Evolutionary conservation across 92 coral and sea anemone species (phyloP), one percentile per base, ranked within the genome.

Genomic region (Montipora capitata): DNA sequence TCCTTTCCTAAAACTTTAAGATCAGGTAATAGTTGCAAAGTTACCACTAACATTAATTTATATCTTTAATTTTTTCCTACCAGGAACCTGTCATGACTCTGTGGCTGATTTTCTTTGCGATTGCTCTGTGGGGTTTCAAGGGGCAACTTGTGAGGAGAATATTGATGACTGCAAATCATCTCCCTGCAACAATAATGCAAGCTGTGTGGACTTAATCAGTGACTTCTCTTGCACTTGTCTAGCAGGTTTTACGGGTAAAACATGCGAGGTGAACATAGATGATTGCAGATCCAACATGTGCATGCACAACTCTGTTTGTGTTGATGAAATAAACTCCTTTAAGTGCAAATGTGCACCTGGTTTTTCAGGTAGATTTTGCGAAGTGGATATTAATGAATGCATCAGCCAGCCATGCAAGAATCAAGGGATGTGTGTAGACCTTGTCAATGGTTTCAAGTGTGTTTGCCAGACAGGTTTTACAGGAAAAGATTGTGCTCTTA

Each of bases 61-160:
- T 27, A 14, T 20, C 45, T 15, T n/a, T 15, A 8, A 14, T 7
- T 44, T 14, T 39, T 56, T 75, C 15, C 27, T 80, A 10, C 27
- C 67, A 95, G 98, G 96, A 65, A 87, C 98, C 11, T 95, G 98
- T 83, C 82, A 81, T 20, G 96, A 95, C n/a, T 87, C 88, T 40
- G 78, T 93, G 15, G 87, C 85, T 74, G 91, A 93, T 8, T 95
- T 93, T 83, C 85, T 40, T 13, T 95, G 98, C 39, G 68, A 91
- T 51, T 95, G 98, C 88, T 77, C 81, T 6, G 81, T 83, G 41
- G 98, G 98, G 45, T 95, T 87, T 77, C 72, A 75, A 54, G 96
- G 98, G 27, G 88, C 71, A 11, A 89, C 92, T 7, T 95, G 98
- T 81, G 68, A 85, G 38, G 81, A 52, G 12, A 88, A 95, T 82